Evolutionary conservation across 2,888 invertebrate species (phyloP).

Genomic region (Athalia rosae): DNA sequence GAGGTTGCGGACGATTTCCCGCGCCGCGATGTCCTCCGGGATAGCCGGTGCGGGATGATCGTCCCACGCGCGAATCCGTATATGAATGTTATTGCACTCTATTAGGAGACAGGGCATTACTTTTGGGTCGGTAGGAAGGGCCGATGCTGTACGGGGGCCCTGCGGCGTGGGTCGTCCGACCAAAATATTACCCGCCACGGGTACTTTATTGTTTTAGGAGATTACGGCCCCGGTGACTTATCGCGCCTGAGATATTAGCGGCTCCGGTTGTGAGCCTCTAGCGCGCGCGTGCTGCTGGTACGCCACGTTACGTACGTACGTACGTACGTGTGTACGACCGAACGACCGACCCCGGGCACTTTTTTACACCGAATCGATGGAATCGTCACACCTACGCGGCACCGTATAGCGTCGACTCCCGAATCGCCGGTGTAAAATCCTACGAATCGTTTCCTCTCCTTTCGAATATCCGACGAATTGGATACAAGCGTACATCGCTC

Average conservation of each 20-base stretch:
- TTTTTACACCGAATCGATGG: too few species aligned
- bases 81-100: constrained; percentile 49
- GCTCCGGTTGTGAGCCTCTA: not conserved
- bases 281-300: too few species aligned
- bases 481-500: constrained; percentile 51
- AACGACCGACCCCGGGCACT: too few species aligned
- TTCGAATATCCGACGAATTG: constrained; percentile 11
- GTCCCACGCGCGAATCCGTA: constrained; percentile 44
- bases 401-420: too few species aligned
- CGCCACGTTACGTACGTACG: not conserved
- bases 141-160: constrained; percentile 30
- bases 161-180: constrained; percentile 22
- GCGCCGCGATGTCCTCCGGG: not conserved
- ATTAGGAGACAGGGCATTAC: constrained; percentile 58
- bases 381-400: not conserved
- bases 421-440: too few species aligned
- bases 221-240: constrained; percentile 39
- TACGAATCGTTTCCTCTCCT: constrained; percentile 22
- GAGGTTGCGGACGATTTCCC: not conserved
- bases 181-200: constrained; percentile 40
- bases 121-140: constrained; percentile 55
- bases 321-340: too few species aligned
- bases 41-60: constrained; percentile 37
- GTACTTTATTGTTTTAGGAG: constrained; percentile 48
- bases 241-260: constrained; percentile 32